Evolutionary conservation across 2,888 invertebrate species (phyloP).

Genomic region (Autographa pulchrina): DNA sequence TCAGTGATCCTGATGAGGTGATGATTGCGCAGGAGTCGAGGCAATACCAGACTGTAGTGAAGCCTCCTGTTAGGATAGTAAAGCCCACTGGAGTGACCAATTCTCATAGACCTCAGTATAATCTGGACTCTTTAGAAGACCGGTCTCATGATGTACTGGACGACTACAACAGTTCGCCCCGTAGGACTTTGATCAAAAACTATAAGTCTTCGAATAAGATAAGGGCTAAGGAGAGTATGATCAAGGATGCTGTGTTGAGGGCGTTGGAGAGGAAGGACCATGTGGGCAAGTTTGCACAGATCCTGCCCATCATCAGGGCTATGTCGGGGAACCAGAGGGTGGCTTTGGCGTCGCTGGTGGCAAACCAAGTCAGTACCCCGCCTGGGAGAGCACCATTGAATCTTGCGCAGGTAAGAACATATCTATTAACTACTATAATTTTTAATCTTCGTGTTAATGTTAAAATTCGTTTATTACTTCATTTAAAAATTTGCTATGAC

Average conservation of each 20-base stretch:
- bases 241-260: slow-evolving; percentile 88
- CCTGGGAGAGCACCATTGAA: slow-evolving; percentile 86
- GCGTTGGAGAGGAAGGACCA: slow-evolving; percentile 90
- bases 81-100: slow-evolving; percentile 82
- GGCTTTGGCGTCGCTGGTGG: slow-evolving; percentile 90
- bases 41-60: slow-evolving; percentile 78
- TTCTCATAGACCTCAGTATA: slow-evolving; percentile 85
- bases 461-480: too few relatives aligned
- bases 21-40: slow-evolving; percentile 86
- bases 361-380: slow-evolving; percentile 90
- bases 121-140: slow-evolving; percentile 81
- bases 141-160: slow-evolving; percentile 73
- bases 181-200: slow-evolving; percentile 69
- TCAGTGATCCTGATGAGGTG: slow-evolving; percentile 78
- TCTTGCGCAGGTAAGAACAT: slow-evolving; percentile 86
- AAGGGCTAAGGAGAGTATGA: slow-evolving; percentile 82
- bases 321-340: slow-evolving; percentile 91
- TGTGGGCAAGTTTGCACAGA: slow-evolving; percentile 90
- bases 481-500: too few relatives aligned
- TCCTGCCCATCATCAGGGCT: slow-evolving; percentile 91
- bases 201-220: slow-evolving; percentile 74
- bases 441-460: too few relatives aligned
- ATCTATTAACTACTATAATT: too few relatives aligned
- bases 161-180: slow-evolving; percentile 67
- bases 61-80: slow-evolving; percentile 77